Evolutionary conservation across 1,140 invertebrate genomes (phyloP), one percentile per base, ranked within the genome.

Genomic region (Drosophila equinoxialis): DNA sequence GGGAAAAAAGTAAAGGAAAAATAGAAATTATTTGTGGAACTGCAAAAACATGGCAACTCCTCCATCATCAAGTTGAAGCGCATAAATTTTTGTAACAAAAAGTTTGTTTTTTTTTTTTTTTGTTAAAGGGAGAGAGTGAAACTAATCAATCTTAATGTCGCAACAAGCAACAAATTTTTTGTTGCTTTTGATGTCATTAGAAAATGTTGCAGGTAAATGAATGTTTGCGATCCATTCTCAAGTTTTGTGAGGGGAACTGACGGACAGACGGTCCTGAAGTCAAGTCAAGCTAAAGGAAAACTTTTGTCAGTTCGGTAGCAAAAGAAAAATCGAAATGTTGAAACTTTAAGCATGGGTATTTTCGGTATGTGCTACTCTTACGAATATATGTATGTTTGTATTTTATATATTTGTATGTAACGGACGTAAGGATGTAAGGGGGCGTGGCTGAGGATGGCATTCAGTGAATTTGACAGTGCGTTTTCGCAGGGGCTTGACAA

Each of bases 61-160:
- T 66, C 68, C 71, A 89, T 72, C 71, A 78, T 75, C 69, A 63
- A 67, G 45, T 42, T 48, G 70, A 68, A 81, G 63, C 68, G 76
- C 45, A 80, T 83, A 87, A 89, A 73, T 83, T 87, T 30, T 87
- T 3, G 30, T 68, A 30, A 70, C 58, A 6, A 39, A 71, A 78
- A 80, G 58, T 74, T 67, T 65, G 68, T 33, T 8, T 37, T 6
- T 37, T 64, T 11, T 35, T 26, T 26, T 26, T 26, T 26, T 26
- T 26, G 26, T 26, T 4, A 6, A 30, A 6, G 37, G 37, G 37
- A 3, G 20, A 58, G 26, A 65, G 26, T 71, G 82, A 87, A 81
- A 89, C 84, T 87, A 87, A 87, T 87, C 84, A 87, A 87, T 87
- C 84, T 87, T 87, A 65, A 84, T 81, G 84, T 89, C 74, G 76